These are phyloP conservation scores for Echeneis naucrates DNA, from an alignment of 2,797 vertebrate genomes.

Conservation along the genomic window DNA sequence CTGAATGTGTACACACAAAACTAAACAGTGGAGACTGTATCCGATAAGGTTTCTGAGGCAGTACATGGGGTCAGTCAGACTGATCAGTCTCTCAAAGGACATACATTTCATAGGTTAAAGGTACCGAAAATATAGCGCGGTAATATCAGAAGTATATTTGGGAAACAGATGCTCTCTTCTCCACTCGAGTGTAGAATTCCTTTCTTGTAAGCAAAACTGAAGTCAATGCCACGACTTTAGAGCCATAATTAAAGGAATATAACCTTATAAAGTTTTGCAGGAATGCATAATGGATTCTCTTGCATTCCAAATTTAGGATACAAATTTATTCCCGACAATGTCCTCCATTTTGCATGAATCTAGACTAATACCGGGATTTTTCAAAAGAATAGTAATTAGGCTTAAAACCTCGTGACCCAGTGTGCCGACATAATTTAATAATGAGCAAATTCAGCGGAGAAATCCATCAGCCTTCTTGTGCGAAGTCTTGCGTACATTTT, in stretches of 20 bases:
- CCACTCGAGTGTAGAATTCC: background rate
- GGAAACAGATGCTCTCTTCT: background rate
- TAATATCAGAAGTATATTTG: constrained; percentile 5
- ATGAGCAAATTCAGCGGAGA: constrained; percentile 65
- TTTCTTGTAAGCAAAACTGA: constrained; percentile 3
- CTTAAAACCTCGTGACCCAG: constrained; percentile 52
- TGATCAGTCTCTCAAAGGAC: constrained; percentile 47
- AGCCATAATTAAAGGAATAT: constrained; percentile 15
- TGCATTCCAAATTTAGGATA: constrained; percentile 40
- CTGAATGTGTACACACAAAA: constrained; percentile 23
- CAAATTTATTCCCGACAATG: constrained; percentile 49
- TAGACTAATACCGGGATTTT: constrained; percentile 58
- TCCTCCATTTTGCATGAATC: constrained; percentile 56
- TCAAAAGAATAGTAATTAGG: constrained; percentile 76
- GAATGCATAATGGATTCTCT: constrained; percentile 36
- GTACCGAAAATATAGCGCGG: constrained; percentile 27
- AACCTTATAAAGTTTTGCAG: constrained; percentile 33
- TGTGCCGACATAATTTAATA: constrained; percentile 66
- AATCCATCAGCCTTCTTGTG: constrained; percentile 58
- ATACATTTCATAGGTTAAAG: constrained; percentile 45
- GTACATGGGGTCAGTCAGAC: constrained; percentile 46
- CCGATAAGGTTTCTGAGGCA: constrained; percentile 50
- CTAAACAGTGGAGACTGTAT: constrained; percentile 39
- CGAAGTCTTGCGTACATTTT: constrained; percentile 59
- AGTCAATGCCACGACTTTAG: constrained; percentile 17